Conservation (phyloP, 2,888 invertebrate species). For the Hypena proboscidalis region DNA sequence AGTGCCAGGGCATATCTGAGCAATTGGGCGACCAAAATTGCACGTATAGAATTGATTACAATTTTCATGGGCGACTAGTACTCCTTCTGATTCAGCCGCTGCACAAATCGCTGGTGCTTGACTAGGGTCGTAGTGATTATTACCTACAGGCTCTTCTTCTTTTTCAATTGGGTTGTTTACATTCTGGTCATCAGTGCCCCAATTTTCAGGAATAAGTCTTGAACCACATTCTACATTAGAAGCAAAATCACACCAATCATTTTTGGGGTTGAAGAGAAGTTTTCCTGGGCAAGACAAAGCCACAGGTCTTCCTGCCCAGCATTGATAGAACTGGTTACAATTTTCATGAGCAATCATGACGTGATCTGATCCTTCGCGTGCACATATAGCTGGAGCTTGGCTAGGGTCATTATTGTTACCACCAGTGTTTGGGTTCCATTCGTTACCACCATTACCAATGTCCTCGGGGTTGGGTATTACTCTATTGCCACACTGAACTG, state of each 20-base stretch:
- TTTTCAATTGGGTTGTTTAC: not conserved
- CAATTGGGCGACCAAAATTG: constrained; percentile 39
- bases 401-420: constrained; percentile 27
- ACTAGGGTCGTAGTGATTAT: constrained; percentile 39
- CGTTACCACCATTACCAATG: constrained; percentile 4
- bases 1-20: constrained; percentile 29
- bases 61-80: constrained; percentile 52
- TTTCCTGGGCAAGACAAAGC: constrained; percentile 23
- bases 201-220: no score
- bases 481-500: constrained; percentile 48
- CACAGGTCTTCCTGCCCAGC: constrained; percentile 34
- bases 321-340: constrained; percentile 45
- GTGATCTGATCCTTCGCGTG: constrained; percentile 32
- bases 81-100: constrained; percentile 41
- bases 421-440: constrained; percentile 6
- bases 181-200: constrained; percentile 6
- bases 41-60: constrained; percentile 57
- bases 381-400: constrained; percentile 44
- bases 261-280: constrained; percentile 34
- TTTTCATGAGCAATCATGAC: constrained; percentile 40
- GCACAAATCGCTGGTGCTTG: constrained; percentile 51
- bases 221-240: constrained; percentile 13
- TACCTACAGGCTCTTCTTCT: constrained; percentile 9
- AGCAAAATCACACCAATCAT: constrained; percentile 36
- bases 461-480: constrained; percentile 26